phyloP scores from a whole-genome alignment of 2,113 vertebrate genomes.

The Hemibates koningsi region DNA sequence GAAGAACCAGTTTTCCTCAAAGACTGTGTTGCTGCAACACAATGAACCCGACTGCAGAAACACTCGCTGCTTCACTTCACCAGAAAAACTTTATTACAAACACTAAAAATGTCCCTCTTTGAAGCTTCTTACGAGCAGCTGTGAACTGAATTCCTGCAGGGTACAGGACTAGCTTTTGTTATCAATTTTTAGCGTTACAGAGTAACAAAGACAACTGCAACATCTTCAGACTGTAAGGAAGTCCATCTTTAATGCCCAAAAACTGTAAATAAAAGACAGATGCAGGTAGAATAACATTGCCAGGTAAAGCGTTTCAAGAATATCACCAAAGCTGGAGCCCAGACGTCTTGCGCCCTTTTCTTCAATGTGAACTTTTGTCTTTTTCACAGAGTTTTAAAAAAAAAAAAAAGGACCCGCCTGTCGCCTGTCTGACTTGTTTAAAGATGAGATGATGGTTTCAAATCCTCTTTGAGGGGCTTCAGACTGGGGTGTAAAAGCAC shows the following conservation, averaged over 20 bases:
- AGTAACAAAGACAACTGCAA: neutral
- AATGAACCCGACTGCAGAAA: neutral
- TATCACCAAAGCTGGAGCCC: neutral
- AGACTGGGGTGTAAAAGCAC: neutral
- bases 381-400: neutral
- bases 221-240: neutral
- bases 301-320: neutral
- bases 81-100: neutral
- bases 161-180: neutral
- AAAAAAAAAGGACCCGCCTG: neutral
- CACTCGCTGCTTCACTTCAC: neutral
- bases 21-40: neutral
- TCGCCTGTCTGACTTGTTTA: neutral
- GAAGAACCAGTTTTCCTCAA: conserved; percentile 12
- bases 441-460: neutral
- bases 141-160: neutral
- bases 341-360: neutral
- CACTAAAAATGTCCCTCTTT: neutral
- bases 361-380: neutral
- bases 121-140: neutral
- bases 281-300: neutral
- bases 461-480: neutral
- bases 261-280: neutral
- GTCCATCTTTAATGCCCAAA: neutral
- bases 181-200: neutral